These are phyloP conservation scores for Villa cingulata DNA, from an alignment of 2,888 invertebrate genomes.

Conservation along the genomic window DNA sequence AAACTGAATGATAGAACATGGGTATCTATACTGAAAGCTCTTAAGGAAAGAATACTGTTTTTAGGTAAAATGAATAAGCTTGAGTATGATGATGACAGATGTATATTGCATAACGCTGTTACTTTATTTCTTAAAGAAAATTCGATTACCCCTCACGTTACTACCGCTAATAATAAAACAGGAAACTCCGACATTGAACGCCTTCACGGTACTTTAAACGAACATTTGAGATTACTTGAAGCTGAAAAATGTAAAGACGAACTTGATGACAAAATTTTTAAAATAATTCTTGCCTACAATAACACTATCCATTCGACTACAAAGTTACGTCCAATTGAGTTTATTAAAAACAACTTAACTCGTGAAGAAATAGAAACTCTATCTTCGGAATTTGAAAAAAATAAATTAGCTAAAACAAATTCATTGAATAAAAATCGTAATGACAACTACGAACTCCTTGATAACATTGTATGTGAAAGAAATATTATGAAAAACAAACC, in stretches of 20 bases:
- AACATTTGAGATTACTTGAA: background rate
- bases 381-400: too few species aligned
- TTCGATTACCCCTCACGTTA: too few species aligned
- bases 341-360: background rate
- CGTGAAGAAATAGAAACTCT: background rate
- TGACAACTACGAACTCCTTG: background rate
- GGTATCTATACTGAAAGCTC: background rate
- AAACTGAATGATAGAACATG: constrained; percentile 1
- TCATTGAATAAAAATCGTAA: background rate
- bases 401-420: too few species aligned
- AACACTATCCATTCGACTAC: background rate
- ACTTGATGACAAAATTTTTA: background rate
- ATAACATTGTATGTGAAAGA: background rate
- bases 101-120: background rate
- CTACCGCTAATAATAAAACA: too few species aligned
- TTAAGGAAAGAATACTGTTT: background rate
- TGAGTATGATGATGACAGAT: background rate
- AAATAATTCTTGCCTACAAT: background rate
- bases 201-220: too few species aligned
- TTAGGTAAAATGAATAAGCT: constrained; percentile 4
- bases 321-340: background rate
- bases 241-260: background rate
- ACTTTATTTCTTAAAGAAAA: too few species aligned
- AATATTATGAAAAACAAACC: background rate
- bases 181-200: too few species aligned